Evolutionary conservation across 2,797 vertebrate species (phyloP), one percentile per base, ranked within the genome.

Genomic region (Oreochromis mossambicus): DNA sequence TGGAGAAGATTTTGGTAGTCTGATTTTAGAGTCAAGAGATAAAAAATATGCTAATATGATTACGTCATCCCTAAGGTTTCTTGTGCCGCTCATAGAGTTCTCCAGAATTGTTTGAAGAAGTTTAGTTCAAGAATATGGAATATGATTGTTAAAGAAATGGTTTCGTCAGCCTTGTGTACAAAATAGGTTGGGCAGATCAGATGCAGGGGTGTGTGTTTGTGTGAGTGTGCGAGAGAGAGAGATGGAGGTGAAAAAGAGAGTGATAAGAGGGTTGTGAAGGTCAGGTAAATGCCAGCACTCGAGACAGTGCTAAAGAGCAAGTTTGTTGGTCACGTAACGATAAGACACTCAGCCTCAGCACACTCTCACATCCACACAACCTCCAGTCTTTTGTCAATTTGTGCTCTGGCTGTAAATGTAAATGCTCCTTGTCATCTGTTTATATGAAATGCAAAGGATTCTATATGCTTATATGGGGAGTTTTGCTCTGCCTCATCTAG

Each of bases 201-300:
- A 79, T 5, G 54, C 82, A 78, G 46, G 83, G 55, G 55, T 80
- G 48, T 34, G 79, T 32, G 79, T 56, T 80, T 43, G 78, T 34
- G 41, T 17, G 83, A 29, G 50, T 3, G 32, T 19, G 51, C 3
- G 41, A 29, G 61, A 52, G 81, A 52, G 81, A 77, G 54, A 29
- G 29, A 56, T 61, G 75, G 21, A 58, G 78, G 80, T 43, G 21
- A 68, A 82, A 56, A 80, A 68, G 14, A 70, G 51, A 85, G 79
- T 10, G 51, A 86, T 88, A 86, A 90, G 70, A 80, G 87, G 86
- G 52, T 82, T 88, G 85, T 90, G 90, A 96, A 94, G 92, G 94
- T 94, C 95, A 94, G 90, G 92, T 91, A 94, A 95, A 95, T 95
- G 91, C 86, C 93, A 93, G 83, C 79, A 87, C 88, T 94, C 78